Evolutionary conservation across 2,888 invertebrate species (phyloP).

Genomic region (Zootermopsis nevadensis): DNA sequence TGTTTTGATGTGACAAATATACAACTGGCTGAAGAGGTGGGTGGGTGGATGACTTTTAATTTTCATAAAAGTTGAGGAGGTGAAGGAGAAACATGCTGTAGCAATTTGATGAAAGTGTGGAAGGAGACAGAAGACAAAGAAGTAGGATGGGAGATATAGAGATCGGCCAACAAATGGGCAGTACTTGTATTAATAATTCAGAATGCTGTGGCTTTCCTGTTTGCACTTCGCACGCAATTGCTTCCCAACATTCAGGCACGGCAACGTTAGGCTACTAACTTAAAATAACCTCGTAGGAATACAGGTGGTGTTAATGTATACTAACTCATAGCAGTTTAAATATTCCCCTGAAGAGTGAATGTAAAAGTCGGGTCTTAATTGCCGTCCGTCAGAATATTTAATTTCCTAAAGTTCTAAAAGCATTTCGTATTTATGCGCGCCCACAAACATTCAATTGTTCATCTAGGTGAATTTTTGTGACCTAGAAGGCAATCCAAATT

Average conservation of each 20-base stretch:
- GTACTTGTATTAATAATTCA: conserved; percentile 29
- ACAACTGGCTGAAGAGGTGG: neutral
- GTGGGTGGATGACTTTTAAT: neutral
- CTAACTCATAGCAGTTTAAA: too few relatives aligned
- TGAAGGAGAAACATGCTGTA: neutral
- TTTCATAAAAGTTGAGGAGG: neutral
- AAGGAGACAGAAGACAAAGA: neutral
- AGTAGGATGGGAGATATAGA: neutral
- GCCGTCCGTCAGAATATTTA: neutral
- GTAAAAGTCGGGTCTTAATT: too few relatives aligned
- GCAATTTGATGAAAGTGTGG: conserved; percentile 16
- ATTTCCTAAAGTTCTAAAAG: neutral
- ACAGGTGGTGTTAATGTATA: too few relatives aligned
- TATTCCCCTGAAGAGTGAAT: too few relatives aligned
- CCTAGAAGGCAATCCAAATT: too few relatives aligned
- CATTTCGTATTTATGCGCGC: too few relatives aligned
- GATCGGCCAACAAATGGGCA: conserved; percentile 23
- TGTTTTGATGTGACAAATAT: neutral
- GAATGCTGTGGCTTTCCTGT: neutral
- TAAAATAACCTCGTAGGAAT: too few relatives aligned
- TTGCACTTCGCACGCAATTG: conserved; percentile 24
- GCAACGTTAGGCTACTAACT: too few relatives aligned
- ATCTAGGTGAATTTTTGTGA: too few relatives aligned
- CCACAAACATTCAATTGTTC: too few relatives aligned
- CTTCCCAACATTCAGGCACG: neutral